These are phyloP conservation scores for Lophius americanus DNA, from an alignment of 2,797 vertebrate species.

Conservation along the genomic window DNA sequence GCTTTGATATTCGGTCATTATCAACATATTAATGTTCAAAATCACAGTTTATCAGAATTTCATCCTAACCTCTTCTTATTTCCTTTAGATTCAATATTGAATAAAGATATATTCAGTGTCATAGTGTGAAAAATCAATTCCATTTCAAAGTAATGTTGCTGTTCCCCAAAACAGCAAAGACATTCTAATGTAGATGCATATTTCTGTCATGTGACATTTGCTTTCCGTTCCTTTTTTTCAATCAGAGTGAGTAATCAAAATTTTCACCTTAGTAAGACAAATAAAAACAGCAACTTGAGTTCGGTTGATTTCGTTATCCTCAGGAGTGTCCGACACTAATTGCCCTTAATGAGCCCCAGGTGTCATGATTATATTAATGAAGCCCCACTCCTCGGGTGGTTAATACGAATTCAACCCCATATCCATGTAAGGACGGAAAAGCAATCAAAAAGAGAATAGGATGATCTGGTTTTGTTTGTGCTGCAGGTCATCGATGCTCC, in stretches of 20 bases:
- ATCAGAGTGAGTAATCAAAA: not conserved
- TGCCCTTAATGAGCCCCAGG: slow-evolving; percentile 44
- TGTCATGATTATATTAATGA: slow-evolving; percentile 56
- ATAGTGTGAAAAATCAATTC: not conserved
- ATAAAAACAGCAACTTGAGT: not conserved
- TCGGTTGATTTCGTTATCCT: slow-evolving; percentile 4
- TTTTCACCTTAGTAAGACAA: slow-evolving; percentile 27
- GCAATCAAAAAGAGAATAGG: too few relatives aligned
- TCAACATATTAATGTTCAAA: slow-evolving; percentile 10
- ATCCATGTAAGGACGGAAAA: too few relatives aligned
- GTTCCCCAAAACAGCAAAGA: too few relatives aligned
- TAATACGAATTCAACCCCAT: too few relatives aligned
- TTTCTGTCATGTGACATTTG: too few relatives aligned
- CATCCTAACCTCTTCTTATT: not conserved
- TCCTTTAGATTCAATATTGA: not conserved
- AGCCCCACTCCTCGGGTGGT: not conserved
- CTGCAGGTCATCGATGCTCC: too few relatives aligned
- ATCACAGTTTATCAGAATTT: not conserved
- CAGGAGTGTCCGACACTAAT: slow-evolving; percentile 28
- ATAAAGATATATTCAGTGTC: not conserved
- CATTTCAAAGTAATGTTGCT: too few relatives aligned
- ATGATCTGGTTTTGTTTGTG: too few relatives aligned
- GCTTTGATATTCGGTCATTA: slow-evolving; percentile 1
- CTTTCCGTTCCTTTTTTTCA: not conserved
- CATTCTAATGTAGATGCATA: too few relatives aligned